phyloP scores from a whole-genome alignment of 2,888 invertebrate genomes.

The Spodoptera picta region DNA sequence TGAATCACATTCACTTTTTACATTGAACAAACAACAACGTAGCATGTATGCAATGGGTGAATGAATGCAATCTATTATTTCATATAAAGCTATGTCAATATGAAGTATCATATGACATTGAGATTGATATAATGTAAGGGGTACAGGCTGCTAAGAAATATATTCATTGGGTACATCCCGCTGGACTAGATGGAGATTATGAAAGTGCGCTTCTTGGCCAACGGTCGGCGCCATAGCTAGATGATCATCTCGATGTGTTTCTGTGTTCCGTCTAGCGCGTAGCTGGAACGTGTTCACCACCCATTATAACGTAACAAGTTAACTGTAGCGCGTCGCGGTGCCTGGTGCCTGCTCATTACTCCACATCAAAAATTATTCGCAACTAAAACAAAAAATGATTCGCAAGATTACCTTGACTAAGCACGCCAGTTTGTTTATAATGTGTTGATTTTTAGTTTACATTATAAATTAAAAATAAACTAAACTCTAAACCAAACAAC shows the following conservation, averaged over 20 bases:
- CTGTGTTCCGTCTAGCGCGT: conserved; percentile 65
- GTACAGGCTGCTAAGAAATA: conserved; percentile 1
- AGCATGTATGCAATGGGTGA: conserved; percentile 32
- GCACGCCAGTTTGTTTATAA: conserved; percentile 18
- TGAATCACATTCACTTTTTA: conserved; percentile 68
- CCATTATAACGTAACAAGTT: conserved; percentile 70
- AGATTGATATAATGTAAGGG: conserved; percentile 23
- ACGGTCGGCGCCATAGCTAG: conserved; percentile 56
- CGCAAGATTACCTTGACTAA: conserved; percentile 19
- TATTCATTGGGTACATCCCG: conserved; percentile 22
- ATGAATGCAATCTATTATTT: conserved; percentile 48
- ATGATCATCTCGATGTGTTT: conserved; percentile 58
- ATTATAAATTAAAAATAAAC: conserved; percentile 3
- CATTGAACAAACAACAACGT: conserved; percentile 26
- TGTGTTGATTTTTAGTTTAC: conserved; percentile 6
- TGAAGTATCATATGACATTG: conserved; percentile 29
- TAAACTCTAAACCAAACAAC: conserved; percentile 10
- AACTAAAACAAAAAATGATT: conserved; percentile 32
- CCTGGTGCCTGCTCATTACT: conserved; percentile 55
- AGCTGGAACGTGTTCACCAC: conserved; percentile 63
- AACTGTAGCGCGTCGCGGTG: conserved; percentile 79
- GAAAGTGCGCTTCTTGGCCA: conserved; percentile 41
- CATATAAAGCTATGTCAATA: conserved; percentile 32
- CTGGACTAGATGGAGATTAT: conserved; percentile 32
- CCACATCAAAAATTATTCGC: conserved; percentile 40